These are phyloP conservation scores for Sander vitreus DNA, from an alignment of 2,113 vertebrate genomes.

Conservation along the genomic window DNA sequence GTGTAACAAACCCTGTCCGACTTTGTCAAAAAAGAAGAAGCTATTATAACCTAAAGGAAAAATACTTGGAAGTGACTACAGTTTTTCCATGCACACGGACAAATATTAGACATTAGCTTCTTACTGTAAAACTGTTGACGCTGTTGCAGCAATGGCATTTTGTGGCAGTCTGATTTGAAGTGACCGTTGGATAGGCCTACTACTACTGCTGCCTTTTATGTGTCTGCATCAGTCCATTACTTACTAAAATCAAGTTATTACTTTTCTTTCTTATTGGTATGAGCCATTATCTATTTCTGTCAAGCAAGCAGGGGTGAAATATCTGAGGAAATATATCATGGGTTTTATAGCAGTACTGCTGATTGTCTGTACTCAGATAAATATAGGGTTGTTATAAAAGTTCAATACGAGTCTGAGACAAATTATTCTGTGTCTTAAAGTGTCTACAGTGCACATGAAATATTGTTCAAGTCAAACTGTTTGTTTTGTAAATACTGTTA, in stretches of 20 bases:
- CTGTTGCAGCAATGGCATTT: not conserved
- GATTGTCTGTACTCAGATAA: not conserved
- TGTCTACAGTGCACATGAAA: conserved; percentile 19
- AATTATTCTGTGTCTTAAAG: conserved; percentile 10
- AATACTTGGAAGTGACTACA: not conserved
- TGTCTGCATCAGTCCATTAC: not conserved
- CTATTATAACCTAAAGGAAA: not conserved
- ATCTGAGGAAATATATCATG: not conserved
- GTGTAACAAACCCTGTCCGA: not conserved
- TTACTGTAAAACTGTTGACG: not conserved
- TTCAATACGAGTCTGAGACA: conserved; percentile 7
- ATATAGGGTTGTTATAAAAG: not conserved
- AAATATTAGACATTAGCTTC: not conserved
- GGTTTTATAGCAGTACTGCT: conserved; percentile 15
- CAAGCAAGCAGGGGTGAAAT: conserved; percentile 1
- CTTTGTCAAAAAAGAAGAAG: not conserved
- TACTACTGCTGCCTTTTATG: not conserved
- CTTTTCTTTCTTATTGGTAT: conserved; percentile 12
- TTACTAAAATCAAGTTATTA: not conserved
- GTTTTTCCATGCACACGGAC: not conserved
- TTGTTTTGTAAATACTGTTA: conserved; percentile 12
- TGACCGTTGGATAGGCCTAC: conserved; percentile 4
- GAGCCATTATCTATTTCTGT: conserved; percentile 5
- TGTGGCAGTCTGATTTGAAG: not conserved
- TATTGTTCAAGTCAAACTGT: not conserved